phyloP scores from a whole-genome alignment of 2,888 invertebrate genomes.

The Tridacna gigas region DNA sequence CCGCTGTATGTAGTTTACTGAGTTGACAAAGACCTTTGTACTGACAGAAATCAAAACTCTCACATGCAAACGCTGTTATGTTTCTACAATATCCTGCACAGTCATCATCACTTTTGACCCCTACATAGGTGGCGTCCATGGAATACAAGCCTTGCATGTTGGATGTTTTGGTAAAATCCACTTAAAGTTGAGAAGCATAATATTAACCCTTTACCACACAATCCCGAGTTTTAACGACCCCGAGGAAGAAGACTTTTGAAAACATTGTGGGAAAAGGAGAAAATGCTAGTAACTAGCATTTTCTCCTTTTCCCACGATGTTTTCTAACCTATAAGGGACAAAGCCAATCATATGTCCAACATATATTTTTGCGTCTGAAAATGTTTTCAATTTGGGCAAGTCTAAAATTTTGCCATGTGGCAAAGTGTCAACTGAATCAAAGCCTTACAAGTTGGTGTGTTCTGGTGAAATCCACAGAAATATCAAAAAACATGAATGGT shows the following conservation, averaged over 20 bases:
- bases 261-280: neutral
- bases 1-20: constrained; percentile 61
- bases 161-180: constrained; percentile 65
- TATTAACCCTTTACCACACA: neutral
- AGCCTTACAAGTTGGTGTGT: too few species aligned
- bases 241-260: neutral
- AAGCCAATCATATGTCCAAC: neutral
- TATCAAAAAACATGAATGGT: too few species aligned
- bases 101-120: constrained; percentile 51
- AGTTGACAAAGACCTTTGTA: constrained; percentile 64
- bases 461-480: constrained; percentile 67
- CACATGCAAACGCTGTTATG: constrained; percentile 63
- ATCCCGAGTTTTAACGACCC: neutral
- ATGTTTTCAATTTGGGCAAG: neutral
- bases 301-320: neutral
- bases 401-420: neutral
- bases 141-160: constrained; percentile 48
- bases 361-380: neutral
- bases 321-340: neutral
- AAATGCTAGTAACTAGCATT: neutral
- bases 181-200: constrained; percentile 60
- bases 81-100: constrained; percentile 72
- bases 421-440: neutral
- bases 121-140: constrained; percentile 51
- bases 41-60: constrained; percentile 76